Percentiles rank a stretch among this genome's conserved stretches.
These are phyloP conservation scores for Drosophila formosana DNA, from an alignment of 2,888 invertebrate species.

Conservation along the genomic window DNA sequence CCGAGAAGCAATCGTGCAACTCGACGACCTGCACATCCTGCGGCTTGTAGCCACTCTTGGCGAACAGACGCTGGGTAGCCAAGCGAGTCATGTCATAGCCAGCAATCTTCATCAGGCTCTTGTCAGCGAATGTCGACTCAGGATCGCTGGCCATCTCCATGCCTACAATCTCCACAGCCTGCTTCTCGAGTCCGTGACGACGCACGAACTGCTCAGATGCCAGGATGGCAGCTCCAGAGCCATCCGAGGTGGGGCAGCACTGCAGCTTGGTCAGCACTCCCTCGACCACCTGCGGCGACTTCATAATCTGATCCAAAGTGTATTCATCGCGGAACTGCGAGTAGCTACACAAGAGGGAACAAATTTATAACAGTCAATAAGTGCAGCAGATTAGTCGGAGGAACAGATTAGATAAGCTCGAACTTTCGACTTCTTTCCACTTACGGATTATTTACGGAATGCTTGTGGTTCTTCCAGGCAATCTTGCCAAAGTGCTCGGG, in stretches of 20 bases:
- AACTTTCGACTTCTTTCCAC: constrained; percentile 70
- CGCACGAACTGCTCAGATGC: constrained; percentile 96
- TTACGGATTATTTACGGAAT: constrained; percentile 97
- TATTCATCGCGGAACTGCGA: constrained; percentile 98
- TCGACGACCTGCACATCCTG: constrained; percentile 97
- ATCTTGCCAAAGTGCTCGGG: constrained; percentile 98
- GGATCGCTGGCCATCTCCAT: constrained; percentile 99
- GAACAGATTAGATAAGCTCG: constrained; percentile 32
- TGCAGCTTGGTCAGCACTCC: constrained; percentile 97
- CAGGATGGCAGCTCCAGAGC: constrained; percentile 96
- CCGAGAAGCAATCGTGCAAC: constrained; percentile 98
- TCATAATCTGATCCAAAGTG: constrained; percentile 94
- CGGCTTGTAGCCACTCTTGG: constrained; percentile 90
- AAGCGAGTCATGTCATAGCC: constrained; percentile 97
- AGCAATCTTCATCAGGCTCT: constrained; percentile 86
- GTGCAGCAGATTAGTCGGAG: constrained; percentile 14
- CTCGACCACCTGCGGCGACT: constrained; percentile 94
- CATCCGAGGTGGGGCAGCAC: constrained; percentile 99
- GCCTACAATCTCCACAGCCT: constrained; percentile 97
- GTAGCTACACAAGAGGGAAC: constrained; percentile 86
- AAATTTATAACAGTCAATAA: too few relatives aligned
- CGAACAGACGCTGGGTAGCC: constrained; percentile 91
- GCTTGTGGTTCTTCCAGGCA: constrained; percentile 98
- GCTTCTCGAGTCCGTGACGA: constrained; percentile 91
- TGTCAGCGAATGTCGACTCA: constrained; percentile 90